phyloP scores from a whole-genome alignment of 2,113 vertebrate genomes.

The Manacus vitellinus region DNA sequence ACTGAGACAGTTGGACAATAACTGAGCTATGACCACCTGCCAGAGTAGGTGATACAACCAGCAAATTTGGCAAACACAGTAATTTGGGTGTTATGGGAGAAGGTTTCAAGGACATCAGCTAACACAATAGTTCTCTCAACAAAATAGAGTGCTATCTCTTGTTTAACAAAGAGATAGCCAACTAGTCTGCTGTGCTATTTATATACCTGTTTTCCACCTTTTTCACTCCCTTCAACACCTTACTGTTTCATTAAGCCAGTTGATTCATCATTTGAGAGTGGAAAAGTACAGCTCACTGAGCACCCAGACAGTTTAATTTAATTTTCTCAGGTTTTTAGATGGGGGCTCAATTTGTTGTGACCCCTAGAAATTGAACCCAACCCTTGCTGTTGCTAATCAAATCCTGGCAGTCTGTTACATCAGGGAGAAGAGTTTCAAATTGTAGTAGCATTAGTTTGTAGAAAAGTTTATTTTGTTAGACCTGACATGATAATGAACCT shows the following conservation, averaged over 20 bases:
- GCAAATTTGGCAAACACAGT: not conserved
- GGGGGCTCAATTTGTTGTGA: conserved; percentile 44
- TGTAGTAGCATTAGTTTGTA: not conserved
- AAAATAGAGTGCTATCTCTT: not conserved
- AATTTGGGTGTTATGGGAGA: not conserved
- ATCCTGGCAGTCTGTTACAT: conserved; percentile 17
- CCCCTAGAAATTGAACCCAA: conserved; percentile 48
- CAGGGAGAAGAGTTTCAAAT: conserved; percentile 6
- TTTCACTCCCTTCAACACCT: not conserved
- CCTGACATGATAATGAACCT: conserved; percentile 31
- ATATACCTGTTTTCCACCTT: not conserved
- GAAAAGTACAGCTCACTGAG: conserved; percentile 29
- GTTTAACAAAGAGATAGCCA: not conserved
- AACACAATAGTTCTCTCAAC: not conserved
- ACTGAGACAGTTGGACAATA: not conserved
- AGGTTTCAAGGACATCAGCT: not conserved
- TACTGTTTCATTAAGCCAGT: conserved; percentile 38
- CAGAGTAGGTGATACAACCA: not conserved
- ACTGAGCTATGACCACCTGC: not conserved
- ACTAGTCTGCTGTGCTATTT: not conserved
- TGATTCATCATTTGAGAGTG: conserved; percentile 43
- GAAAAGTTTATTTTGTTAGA: conserved; percentile 38
- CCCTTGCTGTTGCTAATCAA: conserved; percentile 43
- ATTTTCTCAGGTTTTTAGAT: conserved; percentile 61
- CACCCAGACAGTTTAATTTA: conserved; percentile 56